phyloP scores from a whole-genome alignment of 2,113 vertebrate species.

The Ardeotis arabs region DNA sequence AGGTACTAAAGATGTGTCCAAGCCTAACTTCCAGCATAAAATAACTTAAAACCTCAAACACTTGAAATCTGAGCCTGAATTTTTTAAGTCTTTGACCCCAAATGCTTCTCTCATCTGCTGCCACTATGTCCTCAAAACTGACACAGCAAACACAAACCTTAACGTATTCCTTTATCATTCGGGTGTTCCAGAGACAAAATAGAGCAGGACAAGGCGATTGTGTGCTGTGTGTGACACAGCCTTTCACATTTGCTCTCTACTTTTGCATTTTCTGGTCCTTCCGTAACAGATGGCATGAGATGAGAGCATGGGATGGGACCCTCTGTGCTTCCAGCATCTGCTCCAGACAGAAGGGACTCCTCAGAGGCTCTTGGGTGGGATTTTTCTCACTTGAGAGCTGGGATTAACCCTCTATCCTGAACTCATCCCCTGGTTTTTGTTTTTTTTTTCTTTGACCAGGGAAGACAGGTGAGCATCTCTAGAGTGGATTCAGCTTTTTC shows the following conservation, averaged over 20 bases:
- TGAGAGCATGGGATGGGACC: neutral
- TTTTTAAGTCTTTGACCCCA: neutral
- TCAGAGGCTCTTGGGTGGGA: neutral
- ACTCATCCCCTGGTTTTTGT: fast-evolving
- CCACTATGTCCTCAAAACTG: neutral
- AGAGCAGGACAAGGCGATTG: neutral
- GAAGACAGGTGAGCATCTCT: neutral
- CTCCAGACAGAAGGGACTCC: neutral
- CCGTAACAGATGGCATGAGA: neutral
- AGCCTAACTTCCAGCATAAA: constrained; percentile 8
- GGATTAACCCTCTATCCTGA: neutral
- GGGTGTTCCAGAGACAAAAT: neutral
- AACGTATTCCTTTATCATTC: neutral
- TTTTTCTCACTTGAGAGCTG: neutral
- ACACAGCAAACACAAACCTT: neutral
- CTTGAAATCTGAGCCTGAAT: neutral
- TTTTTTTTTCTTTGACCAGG: neutral
- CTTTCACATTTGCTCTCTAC: neutral
- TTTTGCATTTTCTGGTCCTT: neutral
- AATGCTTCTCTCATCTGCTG: neutral
- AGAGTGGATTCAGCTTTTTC: neutral
- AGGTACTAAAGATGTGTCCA: too few species aligned
- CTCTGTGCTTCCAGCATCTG: neutral
- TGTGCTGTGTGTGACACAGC: neutral
- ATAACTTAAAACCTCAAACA: neutral